Conservation (phyloP, 2,888 invertebrate species). For the Drosophila dives region DNA sequence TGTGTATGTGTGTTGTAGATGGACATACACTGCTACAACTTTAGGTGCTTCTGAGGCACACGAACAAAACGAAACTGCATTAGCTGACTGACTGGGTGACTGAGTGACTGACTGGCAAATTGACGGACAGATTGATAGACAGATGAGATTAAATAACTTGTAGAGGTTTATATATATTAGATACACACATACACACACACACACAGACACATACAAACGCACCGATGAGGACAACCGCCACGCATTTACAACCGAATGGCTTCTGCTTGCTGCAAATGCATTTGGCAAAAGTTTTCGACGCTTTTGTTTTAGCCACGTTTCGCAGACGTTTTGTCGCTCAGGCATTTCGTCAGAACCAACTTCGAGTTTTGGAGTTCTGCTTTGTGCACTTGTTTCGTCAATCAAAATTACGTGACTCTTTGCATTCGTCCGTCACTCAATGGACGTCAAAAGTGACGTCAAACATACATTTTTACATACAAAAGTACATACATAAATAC, state of each 20-base stretch:
- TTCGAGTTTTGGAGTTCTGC: constrained; percentile 39
- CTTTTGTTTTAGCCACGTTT: constrained; percentile 31
- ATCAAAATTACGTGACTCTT: constrained; percentile 77
- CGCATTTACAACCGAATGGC: constrained; percentile 51
- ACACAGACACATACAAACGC: constrained; percentile 16
- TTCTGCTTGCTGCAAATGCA: constrained; percentile 45
- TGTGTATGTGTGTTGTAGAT: constrained; percentile 24
- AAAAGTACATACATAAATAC: not conserved
- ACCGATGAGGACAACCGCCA: constrained; percentile 47
- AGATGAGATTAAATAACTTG: constrained; percentile 85
- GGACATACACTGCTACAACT: constrained; percentile 50
- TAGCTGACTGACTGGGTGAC: constrained; percentile 24
- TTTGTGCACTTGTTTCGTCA: constrained; percentile 71
- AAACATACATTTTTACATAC: not conserved
- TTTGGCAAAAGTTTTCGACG: constrained; percentile 42
- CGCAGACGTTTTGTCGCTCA: constrained; percentile 20
- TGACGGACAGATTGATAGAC: constrained; percentile 85
- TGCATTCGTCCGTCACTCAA: constrained; percentile 51
- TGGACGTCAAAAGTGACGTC: constrained; percentile 46
- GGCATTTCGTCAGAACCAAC: constrained; percentile 68
- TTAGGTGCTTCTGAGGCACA: constrained; percentile 36
- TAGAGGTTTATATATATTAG: constrained; percentile 73
- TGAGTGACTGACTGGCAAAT: constrained; percentile 77
- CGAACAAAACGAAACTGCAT: constrained; percentile 48
- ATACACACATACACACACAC: constrained; percentile 17